Base-by-base conservation (phyloP, 1,140 invertebrate species). In the Zaprionus camerounensis region DNA sequence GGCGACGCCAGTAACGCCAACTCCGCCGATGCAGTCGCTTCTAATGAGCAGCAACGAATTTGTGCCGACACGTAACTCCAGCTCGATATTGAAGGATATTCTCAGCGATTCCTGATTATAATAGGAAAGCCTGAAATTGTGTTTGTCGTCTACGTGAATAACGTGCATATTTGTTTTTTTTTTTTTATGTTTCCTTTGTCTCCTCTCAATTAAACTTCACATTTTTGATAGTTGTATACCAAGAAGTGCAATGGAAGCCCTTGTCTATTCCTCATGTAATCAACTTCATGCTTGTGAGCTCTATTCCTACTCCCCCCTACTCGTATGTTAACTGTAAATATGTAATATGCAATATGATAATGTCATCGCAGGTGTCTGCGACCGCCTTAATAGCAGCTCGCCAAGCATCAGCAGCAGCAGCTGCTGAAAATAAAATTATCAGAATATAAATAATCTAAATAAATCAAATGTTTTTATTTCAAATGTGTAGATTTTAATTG, bases 71-170 rank as follows among this genome's bases (percentile, higher is more conserved):
- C 94, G 95, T 80, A 96, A 95, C 92, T 95, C 95, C 53, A 95
- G 95, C 77, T 95, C 95, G 5, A 95, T 96, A 84, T 91, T 96
- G 34, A 96, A 96, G 92, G 95, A 96, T 93, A 95, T 96, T 24
- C 91, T 96, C 15, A 95, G 94, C 78, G 95, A 96, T 76, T 94
- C 94, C 75, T 95, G 94, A 95, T 94, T 90, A 76, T 90, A 90
- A 76, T 92, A 92, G 79, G 67, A 72, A 20, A n/a, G 5, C 36
- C 56, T 24, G 63, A 24, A 15, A 28, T 26, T 59, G 20, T 62
- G 56, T 68, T 46, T 61, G 15, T 65, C 26, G n/a, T 28, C 31
- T 11, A 61, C 24, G 34, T 46, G 41, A 46, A 46, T 46, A 46
- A 46, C 41, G 41, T 46, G 41, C 41, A 17, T 17, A 46, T 46